Conservation (phyloP, 2,113 vertebrate genomes). For the Eulemur macaco region DNA sequence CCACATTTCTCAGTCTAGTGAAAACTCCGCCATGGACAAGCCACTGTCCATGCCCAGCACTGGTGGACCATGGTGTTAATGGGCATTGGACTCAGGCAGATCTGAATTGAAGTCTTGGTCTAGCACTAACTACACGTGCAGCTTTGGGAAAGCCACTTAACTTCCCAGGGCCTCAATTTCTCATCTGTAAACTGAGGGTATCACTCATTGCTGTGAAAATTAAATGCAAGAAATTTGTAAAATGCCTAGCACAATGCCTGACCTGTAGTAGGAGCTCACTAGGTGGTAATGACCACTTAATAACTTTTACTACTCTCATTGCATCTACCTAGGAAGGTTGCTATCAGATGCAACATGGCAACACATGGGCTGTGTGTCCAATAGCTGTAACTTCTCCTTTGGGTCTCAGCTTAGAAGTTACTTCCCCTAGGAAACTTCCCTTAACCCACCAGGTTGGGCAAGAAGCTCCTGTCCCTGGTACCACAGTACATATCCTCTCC, state of each 20-base stretch:
- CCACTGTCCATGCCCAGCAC: not conserved
- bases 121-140: not conserved
- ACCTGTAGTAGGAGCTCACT: not conserved
- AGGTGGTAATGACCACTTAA: not conserved
- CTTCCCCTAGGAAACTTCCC: not conserved
- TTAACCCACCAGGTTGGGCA: not conserved
- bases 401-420: not conserved
- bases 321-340: not conserved
- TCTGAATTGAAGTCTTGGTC: not conserved
- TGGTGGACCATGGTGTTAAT: not conserved
- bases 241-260: not conserved
- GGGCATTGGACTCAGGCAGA: not conserved
- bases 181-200: not conserved
- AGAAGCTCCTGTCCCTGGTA: not conserved
- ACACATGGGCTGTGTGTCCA: fast-evolving
- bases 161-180: not conserved
- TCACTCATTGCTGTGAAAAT: not conserved
- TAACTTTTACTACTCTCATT: not conserved
- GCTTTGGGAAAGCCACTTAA: not conserved
- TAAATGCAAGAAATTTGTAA: not conserved
- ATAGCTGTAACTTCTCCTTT: not conserved
- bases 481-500: not conserved
- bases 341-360: not conserved
- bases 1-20: not conserved
- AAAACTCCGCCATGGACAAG: not conserved